Percentiles rank a stretch among this genome's conserved stretches.
phyloP scores from a whole-genome alignment of 2,888 invertebrate species.

The Acanthoscelides obtectus region DNA sequence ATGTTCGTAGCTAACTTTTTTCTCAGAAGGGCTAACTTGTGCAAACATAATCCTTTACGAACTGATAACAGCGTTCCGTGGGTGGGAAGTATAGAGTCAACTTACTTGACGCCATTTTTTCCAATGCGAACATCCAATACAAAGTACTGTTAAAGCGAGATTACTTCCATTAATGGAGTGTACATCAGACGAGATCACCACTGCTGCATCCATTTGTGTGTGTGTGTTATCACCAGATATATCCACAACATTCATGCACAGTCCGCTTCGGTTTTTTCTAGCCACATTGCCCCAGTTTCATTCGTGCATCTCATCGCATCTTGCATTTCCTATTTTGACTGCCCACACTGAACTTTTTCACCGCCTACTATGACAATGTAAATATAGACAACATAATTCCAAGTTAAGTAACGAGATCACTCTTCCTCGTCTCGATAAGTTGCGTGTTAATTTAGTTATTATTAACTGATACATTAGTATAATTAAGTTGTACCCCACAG shows the following conservation, averaged over 20 bases:
- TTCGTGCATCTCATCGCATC: background rate
- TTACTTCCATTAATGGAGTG: too few species aligned
- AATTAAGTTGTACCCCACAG: background rate
- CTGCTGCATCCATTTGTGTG: background rate
- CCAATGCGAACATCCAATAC: too few species aligned
- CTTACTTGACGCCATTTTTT: too few species aligned
- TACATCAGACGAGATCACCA: background rate
- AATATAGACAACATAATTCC: background rate
- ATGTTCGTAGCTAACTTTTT: too few species aligned
- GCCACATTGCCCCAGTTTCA: background rate
- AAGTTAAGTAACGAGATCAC: background rate
- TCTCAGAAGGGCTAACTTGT: too few species aligned
- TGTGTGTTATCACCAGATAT: background rate
- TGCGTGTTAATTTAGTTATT: background rate
- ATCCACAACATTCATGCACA: background rate
- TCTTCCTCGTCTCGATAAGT: background rate
- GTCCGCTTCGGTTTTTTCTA: background rate
- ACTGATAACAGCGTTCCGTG: too few species aligned
- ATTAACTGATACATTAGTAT: background rate
- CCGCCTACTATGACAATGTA: background rate
- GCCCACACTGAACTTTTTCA: background rate
- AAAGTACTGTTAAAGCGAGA: too few species aligned
- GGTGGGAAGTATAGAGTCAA: too few species aligned
- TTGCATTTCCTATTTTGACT: background rate
- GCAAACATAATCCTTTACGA: too few species aligned